These are phyloP conservation scores for Mormoops blainvillei DNA, from an alignment of 2,113 vertebrate genomes.

Conservation along the genomic window DNA sequence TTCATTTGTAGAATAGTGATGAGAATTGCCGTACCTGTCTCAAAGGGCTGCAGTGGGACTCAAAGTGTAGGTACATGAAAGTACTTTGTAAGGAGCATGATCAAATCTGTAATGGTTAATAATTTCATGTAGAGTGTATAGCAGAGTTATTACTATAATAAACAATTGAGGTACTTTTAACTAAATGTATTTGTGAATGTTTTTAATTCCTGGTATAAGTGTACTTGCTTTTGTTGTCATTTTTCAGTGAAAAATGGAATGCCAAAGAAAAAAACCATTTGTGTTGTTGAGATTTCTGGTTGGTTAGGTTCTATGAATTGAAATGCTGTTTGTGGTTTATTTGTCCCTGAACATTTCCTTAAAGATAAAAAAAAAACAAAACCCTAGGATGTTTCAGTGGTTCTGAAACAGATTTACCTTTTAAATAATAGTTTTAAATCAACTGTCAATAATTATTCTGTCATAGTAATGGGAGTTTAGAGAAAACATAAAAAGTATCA, in stretches of 20 bases:
- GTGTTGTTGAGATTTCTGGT: neutral
- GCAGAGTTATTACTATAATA: neutral
- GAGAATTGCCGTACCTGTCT: neutral
- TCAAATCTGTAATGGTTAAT: neutral
- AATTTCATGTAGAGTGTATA: neutral
- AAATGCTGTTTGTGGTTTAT: neutral
- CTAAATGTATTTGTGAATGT: neutral
- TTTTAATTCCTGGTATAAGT: neutral
- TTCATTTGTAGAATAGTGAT: neutral
- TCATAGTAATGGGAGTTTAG: neutral
- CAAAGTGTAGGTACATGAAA: neutral
- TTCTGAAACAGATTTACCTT: neutral
- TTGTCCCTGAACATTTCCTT: neutral
- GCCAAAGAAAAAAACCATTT: neutral
- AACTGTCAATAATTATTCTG: neutral
- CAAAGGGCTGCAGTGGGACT: neutral
- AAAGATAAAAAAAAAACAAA: neutral
- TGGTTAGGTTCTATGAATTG: neutral
- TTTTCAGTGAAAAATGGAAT: neutral
- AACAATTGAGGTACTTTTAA: neutral
- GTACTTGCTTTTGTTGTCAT: neutral
- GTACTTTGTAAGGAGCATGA: neutral
- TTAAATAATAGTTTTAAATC: neutral
- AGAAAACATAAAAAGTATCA: neutral
- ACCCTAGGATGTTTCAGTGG: neutral